These are phyloP conservation scores for Amphiprion percula DNA, from an alignment of 2,113 vertebrate genomes.

Conservation along the genomic window DNA sequence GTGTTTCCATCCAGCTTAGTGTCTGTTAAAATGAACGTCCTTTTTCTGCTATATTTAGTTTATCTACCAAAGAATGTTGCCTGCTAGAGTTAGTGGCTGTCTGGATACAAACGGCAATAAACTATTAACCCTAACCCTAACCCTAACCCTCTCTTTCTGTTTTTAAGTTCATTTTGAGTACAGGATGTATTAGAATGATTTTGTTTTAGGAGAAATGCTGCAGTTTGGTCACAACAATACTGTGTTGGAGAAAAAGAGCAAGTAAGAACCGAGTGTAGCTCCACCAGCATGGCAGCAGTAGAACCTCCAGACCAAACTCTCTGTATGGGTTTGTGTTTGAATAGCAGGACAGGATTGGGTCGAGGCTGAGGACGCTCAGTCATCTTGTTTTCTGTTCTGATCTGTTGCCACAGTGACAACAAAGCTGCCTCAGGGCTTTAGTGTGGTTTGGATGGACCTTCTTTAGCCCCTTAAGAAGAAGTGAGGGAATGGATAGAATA, in stretches of 20 bases:
- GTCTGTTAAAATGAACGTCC: no score
- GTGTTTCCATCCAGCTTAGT: no score
- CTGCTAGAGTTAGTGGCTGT: no score
- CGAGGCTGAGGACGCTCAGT: neutral
- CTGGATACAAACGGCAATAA: no score
- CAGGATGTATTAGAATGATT: neutral
- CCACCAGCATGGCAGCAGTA: conserved; percentile 4
- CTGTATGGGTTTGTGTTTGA: neutral
- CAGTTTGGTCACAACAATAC: no score
- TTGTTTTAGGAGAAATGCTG: neutral
- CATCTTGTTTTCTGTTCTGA: neutral
- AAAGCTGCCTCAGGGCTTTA: conserved; percentile 19
- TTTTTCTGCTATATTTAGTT: no score
- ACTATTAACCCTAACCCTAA: no score
- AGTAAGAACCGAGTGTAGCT: neutral
- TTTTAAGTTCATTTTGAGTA: neutral
- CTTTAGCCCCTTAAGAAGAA: conserved; percentile 6
- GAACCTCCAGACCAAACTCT: neutral
- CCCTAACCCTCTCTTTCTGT: no score
- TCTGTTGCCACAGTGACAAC: conserved; percentile 21
- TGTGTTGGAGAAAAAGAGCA: no score
- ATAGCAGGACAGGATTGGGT: neutral
- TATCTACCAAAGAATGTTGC: no score
- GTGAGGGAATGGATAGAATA: neutral
- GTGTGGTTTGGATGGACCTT: neutral